Evolutionary conservation across 2,113 vertebrate genomes (phyloP).

Genomic region (Phoenicopterus ruber): DNA sequence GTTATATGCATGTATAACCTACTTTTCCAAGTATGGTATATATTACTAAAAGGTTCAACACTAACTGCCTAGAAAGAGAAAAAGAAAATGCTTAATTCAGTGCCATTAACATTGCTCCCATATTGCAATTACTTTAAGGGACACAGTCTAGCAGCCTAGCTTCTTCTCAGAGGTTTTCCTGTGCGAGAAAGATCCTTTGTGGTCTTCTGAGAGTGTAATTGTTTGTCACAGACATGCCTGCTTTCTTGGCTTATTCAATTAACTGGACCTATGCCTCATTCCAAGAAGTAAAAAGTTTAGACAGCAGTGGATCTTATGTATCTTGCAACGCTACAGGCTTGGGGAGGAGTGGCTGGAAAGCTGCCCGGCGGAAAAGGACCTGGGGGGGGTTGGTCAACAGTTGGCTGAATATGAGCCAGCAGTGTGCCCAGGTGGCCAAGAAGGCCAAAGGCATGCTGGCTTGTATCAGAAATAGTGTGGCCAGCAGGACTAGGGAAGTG

Average conservation of each 20-base stretch:
- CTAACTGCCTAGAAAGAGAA: not conserved
- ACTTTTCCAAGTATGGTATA: not conserved
- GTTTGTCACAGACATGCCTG: not conserved
- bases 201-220: not conserved
- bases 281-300: not conserved
- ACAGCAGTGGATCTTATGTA: not conserved
- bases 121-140: not conserved
- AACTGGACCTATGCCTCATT: not conserved
- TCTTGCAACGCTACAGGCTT: too few species aligned
- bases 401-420: too few species aligned
- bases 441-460: too few species aligned
- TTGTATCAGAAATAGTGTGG: too few species aligned
- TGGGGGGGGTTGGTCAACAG: too few species aligned
- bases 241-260: not conserved
- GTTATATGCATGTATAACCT: not conserved
- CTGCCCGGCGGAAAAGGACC: too few species aligned
- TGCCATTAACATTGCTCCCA: not conserved
- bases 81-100: not conserved
- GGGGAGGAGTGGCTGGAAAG: too few species aligned
- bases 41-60: not conserved
- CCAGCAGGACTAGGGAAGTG: too few species aligned
- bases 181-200: not conserved
- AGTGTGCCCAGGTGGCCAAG: too few species aligned
- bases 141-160: too few species aligned
- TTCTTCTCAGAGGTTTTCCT: not conserved